A percentile compares a stretch with the other conserved stretches of the same genome.
Evolutionary conservation across 37 sponge, comb jelly and placozoan species (phyloP).

Genomic region (Chondrosia reniformis): DNA sequence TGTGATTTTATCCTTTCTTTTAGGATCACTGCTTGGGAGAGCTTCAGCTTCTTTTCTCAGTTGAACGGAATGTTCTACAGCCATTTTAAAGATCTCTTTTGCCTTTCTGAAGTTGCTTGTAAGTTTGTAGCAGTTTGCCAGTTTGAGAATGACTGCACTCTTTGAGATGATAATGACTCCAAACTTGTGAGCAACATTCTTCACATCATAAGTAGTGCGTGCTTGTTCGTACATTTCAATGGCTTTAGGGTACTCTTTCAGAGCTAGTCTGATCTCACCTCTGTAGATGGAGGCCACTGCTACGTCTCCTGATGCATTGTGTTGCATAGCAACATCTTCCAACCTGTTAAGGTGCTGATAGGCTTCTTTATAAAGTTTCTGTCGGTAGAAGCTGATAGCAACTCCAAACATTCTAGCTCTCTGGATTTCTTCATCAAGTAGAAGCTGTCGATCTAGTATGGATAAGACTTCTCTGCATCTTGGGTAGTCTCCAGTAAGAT

Average conservation of each 20-base stretch:
- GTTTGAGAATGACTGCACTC: conserved; percentile 16
- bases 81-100: neutral
- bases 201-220: neutral
- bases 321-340: neutral
- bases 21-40: neutral
- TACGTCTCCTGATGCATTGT: conserved; percentile 19
- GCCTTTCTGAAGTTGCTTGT: neutral
- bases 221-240: conserved; percentile 26
- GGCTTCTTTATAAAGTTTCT: neutral
- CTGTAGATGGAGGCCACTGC: conserved; percentile 45
- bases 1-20: neutral
- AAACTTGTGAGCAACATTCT: conserved; percentile 17
- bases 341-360: conserved; percentile 2
- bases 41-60: neutral
- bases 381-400: conserved; percentile 20
- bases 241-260: conserved; percentile 18
- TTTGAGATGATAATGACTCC: conserved; percentile 23
- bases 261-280: conserved; percentile 41
- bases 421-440: neutral
- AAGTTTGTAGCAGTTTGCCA: neutral
- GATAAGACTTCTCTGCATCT: neutral
- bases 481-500: neutral
- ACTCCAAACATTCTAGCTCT: conserved; percentile 9
- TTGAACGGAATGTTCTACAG: neutral
- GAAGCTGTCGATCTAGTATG: neutral